These are phyloP conservation scores for Anagrus nilaparvatae DNA, from an alignment of 1,140 invertebrate genomes.

Conservation along the genomic window DNA sequence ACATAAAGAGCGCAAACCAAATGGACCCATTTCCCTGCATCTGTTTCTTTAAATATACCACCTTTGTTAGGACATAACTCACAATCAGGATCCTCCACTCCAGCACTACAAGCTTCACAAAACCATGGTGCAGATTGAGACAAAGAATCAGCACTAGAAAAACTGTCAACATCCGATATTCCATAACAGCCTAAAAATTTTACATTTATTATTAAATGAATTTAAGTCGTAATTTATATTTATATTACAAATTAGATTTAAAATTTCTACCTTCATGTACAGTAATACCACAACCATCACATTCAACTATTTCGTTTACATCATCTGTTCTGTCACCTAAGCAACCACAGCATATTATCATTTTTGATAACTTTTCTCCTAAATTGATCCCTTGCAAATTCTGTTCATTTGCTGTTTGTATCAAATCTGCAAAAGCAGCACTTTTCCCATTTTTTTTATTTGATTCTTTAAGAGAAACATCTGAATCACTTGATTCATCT, in stretches of 20 bases:
- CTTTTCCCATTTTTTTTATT: slow-evolving; percentile 42
- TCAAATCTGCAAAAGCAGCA: slow-evolving; percentile 42
- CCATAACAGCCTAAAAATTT: slow-evolving; percentile 73
- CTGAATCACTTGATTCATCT: slow-evolving; percentile 43
- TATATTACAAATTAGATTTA: neutral
- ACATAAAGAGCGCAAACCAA: slow-evolving; percentile 93
- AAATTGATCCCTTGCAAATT: slow-evolving; percentile 30
- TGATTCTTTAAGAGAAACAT: slow-evolving; percentile 41
- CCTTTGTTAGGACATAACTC: slow-evolving; percentile 77
- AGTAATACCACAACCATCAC: slow-evolving; percentile 89
- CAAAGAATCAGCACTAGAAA: slow-evolving; percentile 80
- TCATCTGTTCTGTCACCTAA: slow-evolving; percentile 86
- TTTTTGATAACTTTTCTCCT: slow-evolving; percentile 41
- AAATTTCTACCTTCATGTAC: slow-evolving; percentile 91
- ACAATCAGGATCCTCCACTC: slow-evolving; percentile 73
- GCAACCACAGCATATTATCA: slow-evolving; percentile 84
- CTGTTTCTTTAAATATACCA: slow-evolving; percentile 94
- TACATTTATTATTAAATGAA: neutral
- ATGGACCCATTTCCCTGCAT: slow-evolving; percentile 95
- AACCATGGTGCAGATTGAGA: slow-evolving; percentile 96
- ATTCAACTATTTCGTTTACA: slow-evolving; percentile 93
- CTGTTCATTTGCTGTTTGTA: slow-evolving; percentile 44
- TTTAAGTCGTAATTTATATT: neutral
- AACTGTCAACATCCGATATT: slow-evolving; percentile 84
- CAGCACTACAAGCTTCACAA: slow-evolving; percentile 94